Conservation (phyloP, 2,113 vertebrate genomes). For the Gadus chalcogrammus region DNA sequence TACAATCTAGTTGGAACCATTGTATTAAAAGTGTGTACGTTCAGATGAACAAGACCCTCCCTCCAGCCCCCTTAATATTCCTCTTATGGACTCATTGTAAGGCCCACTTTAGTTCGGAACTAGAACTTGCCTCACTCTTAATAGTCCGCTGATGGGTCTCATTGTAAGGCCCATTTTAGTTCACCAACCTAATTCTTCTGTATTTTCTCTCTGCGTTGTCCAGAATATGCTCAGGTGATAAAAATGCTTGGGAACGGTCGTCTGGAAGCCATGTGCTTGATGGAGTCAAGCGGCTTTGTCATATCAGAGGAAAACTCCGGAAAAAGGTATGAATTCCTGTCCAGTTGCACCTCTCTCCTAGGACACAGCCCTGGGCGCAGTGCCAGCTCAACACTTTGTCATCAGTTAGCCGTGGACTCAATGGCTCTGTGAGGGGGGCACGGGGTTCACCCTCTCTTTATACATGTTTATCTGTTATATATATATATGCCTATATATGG, state of each 20-base stretch:
- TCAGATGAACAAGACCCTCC: too few species aligned
- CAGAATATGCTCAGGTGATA: constrained; percentile 98
- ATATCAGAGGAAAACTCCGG: constrained; percentile 97
- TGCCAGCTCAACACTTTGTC: constrained; percentile 34
- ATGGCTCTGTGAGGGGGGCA: not conserved
- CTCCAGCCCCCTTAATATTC: too few species aligned
- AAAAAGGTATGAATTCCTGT: constrained; percentile 84
- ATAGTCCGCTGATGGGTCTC: too few species aligned
- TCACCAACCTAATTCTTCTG: not conserved
- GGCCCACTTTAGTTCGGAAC: too few species aligned
- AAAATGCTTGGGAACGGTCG: constrained; percentile 98
- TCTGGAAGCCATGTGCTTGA: constrained; percentile 97
- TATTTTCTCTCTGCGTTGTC: not conserved
- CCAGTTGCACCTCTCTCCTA: not conserved
- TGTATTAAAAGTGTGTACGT: too few species aligned
- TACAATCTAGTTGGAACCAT: too few species aligned
- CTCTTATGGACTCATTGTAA: too few species aligned
- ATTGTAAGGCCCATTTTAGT: too few species aligned
- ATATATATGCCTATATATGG: too few species aligned
- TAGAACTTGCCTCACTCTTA: too few species aligned
- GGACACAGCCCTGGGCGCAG: constrained; percentile 11
- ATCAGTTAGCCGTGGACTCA: not conserved
- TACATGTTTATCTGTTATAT: not conserved
- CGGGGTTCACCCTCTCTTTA: not conserved
- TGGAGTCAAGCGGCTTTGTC: constrained; percentile 96